Percentiles rank a stretch among this genome's conserved stretches.
phyloP scores from a whole-genome alignment of 2,888 invertebrate species.

The Stenodera caucasica region DNA sequence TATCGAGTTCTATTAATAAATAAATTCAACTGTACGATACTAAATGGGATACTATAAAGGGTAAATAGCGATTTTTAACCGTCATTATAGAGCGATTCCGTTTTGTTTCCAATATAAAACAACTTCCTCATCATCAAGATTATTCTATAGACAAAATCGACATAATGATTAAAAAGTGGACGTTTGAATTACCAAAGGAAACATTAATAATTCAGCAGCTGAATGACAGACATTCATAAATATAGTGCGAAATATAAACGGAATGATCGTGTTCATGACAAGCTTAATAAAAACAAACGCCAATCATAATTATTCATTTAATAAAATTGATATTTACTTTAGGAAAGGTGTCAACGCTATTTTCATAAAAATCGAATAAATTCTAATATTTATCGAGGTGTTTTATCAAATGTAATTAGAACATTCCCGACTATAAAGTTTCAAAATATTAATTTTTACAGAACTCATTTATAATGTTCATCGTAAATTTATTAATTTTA shows the following conservation, averaged over 20 bases:
- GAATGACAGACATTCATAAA: constrained; percentile 9
- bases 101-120: constrained; percentile 18
- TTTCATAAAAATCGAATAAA: not conserved
- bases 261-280: constrained; percentile 35
- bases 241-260: constrained; percentile 25
- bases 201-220: constrained; percentile 36
- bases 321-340: constrained; percentile 4
- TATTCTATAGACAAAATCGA: constrained; percentile 23
- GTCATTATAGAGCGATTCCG: constrained; percentile 20
- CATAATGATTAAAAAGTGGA: constrained; percentile 31
- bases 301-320: constrained; percentile 27
- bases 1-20: constrained; percentile 23
- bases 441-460: not conserved
- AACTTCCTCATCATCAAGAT: constrained; percentile 27
- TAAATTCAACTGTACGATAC: constrained; percentile 11
- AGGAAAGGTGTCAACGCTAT: not conserved
- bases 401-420: not conserved
- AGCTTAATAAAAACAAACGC: constrained; percentile 34
- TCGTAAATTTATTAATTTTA: not conserved
- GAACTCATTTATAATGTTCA: not conserved
- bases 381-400: not conserved
- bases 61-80: constrained; percentile 25
- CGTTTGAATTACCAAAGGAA: constrained; percentile 26
- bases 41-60: constrained; percentile 20
- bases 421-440: not conserved